Evolutionary conservation across 2,797 vertebrate genomes (phyloP), one percentile per base, ranked within the genome.

Genomic region (Molossus molossus): DNA sequence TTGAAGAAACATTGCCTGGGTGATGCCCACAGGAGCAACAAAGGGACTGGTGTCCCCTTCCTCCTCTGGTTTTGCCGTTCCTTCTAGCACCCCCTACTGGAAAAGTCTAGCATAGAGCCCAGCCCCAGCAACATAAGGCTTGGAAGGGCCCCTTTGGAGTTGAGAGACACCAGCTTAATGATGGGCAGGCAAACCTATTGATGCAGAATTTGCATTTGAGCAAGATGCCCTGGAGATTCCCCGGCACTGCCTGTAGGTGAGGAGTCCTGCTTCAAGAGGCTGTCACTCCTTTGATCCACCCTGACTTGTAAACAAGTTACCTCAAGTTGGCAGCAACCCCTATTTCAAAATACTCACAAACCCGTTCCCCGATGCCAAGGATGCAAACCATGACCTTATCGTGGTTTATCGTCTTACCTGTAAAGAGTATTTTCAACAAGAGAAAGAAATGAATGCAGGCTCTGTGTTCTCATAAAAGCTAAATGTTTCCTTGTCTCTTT

Each of bases 401-500:
- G 65, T n/a, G 75, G 70, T 73, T 87, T 69, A 50, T 83, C 21
- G 0, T 82, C 75, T 80, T 27, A 29, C 29, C 60, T 8, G 11
- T 58, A 29, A 72, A 84, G n/a, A 91, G 10, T 33, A 21, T 83
- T 73, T 94, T 84, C 91, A 94, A 18, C 18, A 14, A 2, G 37
- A 93, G 14, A 67, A 91, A 69, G 48, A 85, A 73, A 80, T 53
- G 29, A 75, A 79, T 64, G 64, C 73, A 73, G 27, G 53, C 60
- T 75, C 57, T 11, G 40, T 50, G 29, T 72, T 82, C 62, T 88
- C 90, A 62, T 77, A 62, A 89, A 86, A 82, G 33, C 13, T 50
- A 83, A 93, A 3, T 64, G 55, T 76, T 81, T 50, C 64, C 45
- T 29, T n/a, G 27, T 33, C 33, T 85, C 9, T 2, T 55, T 69